Evolutionary conservation across 2,888 invertebrate genomes (phyloP).

Genomic region (Lordiphosa fenestrarum): DNA sequence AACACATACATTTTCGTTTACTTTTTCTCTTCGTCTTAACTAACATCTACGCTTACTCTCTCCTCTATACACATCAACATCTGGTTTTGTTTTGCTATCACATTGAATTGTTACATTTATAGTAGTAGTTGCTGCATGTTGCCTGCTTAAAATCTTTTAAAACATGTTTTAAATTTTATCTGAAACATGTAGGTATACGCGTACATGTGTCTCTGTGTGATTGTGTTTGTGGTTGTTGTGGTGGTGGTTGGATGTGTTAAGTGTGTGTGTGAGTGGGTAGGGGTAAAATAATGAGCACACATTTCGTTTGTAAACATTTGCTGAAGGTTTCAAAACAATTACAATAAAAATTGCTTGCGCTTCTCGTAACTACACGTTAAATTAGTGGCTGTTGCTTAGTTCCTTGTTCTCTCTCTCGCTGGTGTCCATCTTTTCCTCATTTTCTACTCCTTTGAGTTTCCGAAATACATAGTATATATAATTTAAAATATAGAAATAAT

Average conservation of each 20-base stretch:
- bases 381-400: slow-evolving; percentile 70
- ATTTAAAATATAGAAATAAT: slow-evolving; percentile 68
- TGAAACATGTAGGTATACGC: slow-evolving; percentile 60
- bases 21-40: slow-evolving; percentile 43
- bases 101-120: slow-evolving; percentile 80
- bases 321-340: slow-evolving; percentile 54
- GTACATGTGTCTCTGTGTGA: slow-evolving; percentile 24
- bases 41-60: slow-evolving; percentile 63
- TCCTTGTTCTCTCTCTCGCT: slow-evolving; percentile 55
- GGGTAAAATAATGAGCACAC: slow-evolving; percentile 42
- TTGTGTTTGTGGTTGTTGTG: slow-evolving; percentile 18
- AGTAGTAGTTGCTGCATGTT: slow-evolving; percentile 68
- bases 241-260: slow-evolving; percentile 10
- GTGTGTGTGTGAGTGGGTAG: slow-evolving; percentile 27
- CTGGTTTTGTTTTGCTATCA: slow-evolving; percentile 78
- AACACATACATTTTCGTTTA: slow-evolving; percentile 56
- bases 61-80: slow-evolving; percentile 63
- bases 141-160: slow-evolving; percentile 69
- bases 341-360: slow-evolving; percentile 62
- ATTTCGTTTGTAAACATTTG: slow-evolving; percentile 41
- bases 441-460: slow-evolving; percentile 26
- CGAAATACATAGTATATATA: slow-evolving; percentile 36
- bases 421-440: slow-evolving; percentile 25
- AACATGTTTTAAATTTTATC: slow-evolving; percentile 70
- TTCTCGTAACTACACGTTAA: slow-evolving; percentile 56